phyloP scores from a whole-genome alignment of 2,113 vertebrate species.

The Scolopax mira region DNA sequence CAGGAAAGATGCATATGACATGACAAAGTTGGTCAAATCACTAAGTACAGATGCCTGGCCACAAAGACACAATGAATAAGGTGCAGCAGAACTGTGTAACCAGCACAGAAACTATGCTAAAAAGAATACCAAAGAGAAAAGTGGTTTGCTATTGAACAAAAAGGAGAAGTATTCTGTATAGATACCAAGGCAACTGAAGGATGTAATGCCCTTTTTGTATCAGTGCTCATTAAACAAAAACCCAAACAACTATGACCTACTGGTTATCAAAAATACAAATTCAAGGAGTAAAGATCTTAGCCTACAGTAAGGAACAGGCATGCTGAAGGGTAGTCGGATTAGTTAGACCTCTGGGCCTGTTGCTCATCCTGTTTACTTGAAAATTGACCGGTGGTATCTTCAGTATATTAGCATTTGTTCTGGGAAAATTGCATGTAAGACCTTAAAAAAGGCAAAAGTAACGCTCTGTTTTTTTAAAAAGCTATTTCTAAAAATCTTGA shows the following conservation, averaged over 20 bases:
- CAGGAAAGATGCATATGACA: neutral
- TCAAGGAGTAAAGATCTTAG: neutral
- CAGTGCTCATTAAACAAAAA: neutral
- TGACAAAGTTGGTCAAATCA: neutral
- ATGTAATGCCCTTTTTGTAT: neutral
- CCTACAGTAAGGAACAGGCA: neutral
- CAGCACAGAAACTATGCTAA: neutral
- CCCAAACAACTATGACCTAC: neutral
- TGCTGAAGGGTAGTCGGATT: neutral
- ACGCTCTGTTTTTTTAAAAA: neutral
- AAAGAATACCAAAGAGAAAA: neutral
- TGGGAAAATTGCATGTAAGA: neutral
- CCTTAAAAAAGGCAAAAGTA: neutral
- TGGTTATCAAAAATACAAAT: neutral
- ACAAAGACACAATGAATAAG: neutral
- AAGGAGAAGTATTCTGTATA: neutral
- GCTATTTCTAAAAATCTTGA: neutral
- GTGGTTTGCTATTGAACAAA: neutral
- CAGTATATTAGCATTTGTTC: neutral
- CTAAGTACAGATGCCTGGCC: neutral
- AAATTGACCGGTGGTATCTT: neutral
- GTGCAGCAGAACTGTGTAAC: neutral
- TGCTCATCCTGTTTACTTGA: neutral
- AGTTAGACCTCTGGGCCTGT: neutral
- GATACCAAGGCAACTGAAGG: neutral